phyloP scores from a whole-genome alignment of 1,140 invertebrate species.

The Cydia strobilella region DNA sequence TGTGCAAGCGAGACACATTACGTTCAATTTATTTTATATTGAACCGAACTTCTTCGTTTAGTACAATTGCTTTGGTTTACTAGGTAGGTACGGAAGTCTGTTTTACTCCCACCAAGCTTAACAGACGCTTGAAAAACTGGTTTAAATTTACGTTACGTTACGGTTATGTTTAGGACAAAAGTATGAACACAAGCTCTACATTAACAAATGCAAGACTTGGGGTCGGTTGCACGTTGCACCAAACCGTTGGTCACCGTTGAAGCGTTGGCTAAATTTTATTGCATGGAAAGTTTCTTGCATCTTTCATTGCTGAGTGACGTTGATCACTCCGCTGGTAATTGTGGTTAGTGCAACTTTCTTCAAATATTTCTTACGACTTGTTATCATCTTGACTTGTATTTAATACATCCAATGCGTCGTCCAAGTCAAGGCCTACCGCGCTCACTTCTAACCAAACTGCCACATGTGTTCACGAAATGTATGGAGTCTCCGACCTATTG shows the following conservation, averaged over 20 bases:
- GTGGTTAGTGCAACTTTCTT: background rate
- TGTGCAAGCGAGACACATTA: background rate
- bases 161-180: too few relatives aligned
- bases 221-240: too few relatives aligned
- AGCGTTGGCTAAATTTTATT: too few relatives aligned
- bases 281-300: too few relatives aligned
- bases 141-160: too few relatives aligned
- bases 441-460: background rate
- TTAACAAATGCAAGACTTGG: too few relatives aligned
- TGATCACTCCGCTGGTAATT: background rate
- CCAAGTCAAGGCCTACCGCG: background rate
- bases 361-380: background rate
- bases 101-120: too few relatives aligned
- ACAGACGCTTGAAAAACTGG: too few relatives aligned
- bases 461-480: background rate
- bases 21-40: background rate
- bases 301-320: background rate
- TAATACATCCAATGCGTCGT: background rate
- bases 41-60: background rate
- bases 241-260: too few relatives aligned
- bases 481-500: background rate
- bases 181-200: too few relatives aligned
- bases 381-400: background rate
- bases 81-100: background rate
- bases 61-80: slow-evolving; percentile 1